Conservation (phyloP, 2,888 invertebrate genomes). For the Drosophila borborema region DNA sequence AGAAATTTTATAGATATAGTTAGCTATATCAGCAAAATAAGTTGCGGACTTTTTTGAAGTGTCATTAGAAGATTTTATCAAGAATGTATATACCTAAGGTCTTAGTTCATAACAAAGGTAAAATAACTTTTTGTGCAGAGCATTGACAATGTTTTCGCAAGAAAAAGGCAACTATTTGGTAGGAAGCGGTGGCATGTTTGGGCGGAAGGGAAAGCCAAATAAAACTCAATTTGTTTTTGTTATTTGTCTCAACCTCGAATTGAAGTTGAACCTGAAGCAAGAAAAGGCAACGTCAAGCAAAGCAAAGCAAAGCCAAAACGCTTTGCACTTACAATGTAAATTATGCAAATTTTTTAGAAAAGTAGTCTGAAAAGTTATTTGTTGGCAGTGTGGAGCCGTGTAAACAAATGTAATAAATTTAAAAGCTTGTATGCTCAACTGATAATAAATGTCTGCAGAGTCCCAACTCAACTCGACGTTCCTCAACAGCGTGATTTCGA, state of each 20-base stretch:
- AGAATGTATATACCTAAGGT: not conserved
- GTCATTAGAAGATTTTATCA: no score
- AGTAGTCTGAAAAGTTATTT: conserved; percentile 67
- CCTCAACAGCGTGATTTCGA: conserved; percentile 13
- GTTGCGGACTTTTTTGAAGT: no score
- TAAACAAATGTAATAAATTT: conserved; percentile 75
- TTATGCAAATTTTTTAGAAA: conserved; percentile 69
- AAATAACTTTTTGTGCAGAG: not conserved
- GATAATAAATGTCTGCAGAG: conserved; percentile 55
- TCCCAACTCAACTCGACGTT: conserved; percentile 14
- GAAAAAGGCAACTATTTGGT: conserved; percentile 36
- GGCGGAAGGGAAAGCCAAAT: conserved; percentile 29
- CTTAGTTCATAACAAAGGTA: not conserved
- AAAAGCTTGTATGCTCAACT: conserved; percentile 67
- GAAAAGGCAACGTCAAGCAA: not conserved
- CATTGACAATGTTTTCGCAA: conserved; percentile 5
- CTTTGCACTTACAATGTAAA: conserved; percentile 66
- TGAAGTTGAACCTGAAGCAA: conserved; percentile 28
- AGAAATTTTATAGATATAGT: no score
- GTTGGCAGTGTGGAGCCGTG: conserved; percentile 36
- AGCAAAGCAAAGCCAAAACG: conserved; percentile 47
- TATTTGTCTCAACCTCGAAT: conserved; percentile 19
- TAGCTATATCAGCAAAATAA: no score
- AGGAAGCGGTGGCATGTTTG: not conserved
- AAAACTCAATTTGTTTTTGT: conserved; percentile 63